These are phyloP conservation scores for Ceratotherium simum DNA, from an alignment of 2,113 vertebrate species.

Conservation along the genomic window DNA sequence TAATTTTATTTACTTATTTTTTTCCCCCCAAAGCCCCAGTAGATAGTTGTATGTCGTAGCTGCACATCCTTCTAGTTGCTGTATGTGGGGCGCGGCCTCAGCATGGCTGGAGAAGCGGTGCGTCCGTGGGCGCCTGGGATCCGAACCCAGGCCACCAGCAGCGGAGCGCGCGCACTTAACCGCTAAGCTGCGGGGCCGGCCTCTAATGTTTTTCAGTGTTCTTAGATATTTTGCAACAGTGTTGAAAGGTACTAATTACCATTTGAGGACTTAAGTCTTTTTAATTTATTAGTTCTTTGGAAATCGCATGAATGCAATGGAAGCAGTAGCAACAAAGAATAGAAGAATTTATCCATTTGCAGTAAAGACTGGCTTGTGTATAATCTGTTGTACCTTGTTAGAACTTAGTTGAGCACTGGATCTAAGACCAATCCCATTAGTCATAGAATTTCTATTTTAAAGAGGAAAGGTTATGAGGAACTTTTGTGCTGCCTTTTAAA, in stretches of 20 bases:
- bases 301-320: not conserved
- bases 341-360: constrained; percentile 44
- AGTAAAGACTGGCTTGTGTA: not conserved
- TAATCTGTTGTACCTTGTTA: constrained; percentile 21
- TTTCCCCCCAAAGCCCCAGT: no score
- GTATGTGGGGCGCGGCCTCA: no score
- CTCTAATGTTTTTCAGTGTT: constrained; percentile 33
- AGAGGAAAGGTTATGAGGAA: not conserved
- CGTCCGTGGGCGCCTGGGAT: no score
- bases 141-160: no score
- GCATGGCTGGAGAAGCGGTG: no score
- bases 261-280: constrained; percentile 25
- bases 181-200: no score
- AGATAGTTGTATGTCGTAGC: no score
- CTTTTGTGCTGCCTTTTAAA: constrained; percentile 49
- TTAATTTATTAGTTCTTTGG: constrained; percentile 41
- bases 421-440: not conserved
- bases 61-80: no score
- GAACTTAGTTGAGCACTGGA: not conserved
- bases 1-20: no score
- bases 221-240: constrained; percentile 29
- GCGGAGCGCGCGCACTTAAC: no score
- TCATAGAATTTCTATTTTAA: constrained; percentile 33
- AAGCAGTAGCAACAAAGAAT: constrained; percentile 30
- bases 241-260: constrained; percentile 47